These are phyloP conservation scores for Lucinisca nassula DNA, from an alignment of 2,888 invertebrate species.

Conservation along the genomic window DNA sequence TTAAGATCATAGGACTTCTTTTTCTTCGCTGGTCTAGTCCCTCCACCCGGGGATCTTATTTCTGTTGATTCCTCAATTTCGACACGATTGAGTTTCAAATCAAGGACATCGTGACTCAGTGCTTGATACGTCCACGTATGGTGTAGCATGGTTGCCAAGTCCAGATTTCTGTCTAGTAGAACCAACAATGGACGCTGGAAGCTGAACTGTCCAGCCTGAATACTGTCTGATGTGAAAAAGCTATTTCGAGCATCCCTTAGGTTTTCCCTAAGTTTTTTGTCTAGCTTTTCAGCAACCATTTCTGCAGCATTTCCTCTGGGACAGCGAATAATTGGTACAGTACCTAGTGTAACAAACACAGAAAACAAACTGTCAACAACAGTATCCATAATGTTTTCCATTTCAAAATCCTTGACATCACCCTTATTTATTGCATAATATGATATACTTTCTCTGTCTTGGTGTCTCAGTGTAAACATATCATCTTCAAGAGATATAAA, in stretches of 20 bases:
- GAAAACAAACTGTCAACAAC: constrained; percentile 99
- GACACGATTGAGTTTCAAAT: constrained; percentile 96
- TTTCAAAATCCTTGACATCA: constrained; percentile 97
- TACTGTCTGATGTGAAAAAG: constrained; percentile 91
- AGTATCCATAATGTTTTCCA: constrained; percentile 97
- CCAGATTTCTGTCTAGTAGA: constrained; percentile 97
- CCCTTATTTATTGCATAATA: constrained; percentile 98
- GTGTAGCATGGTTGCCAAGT: constrained; percentile 99
- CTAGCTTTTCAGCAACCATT: constrained; percentile 98
- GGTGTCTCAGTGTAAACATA: constrained; percentile 97
- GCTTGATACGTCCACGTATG: constrained; percentile 99
- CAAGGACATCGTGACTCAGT: constrained; percentile 97
- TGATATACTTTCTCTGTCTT: constrained; percentile 96
- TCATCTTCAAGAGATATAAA: constrained; percentile 99
- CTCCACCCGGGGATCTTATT: constrained; percentile 82
- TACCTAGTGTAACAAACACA: constrained; percentile 98
- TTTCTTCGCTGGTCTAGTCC: constrained; percentile 89
- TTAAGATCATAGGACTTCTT: constrained; percentile 97
- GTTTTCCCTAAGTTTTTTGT: constrained; percentile 98
- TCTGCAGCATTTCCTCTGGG: constrained; percentile 99
- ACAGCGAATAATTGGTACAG: constrained; percentile 96
- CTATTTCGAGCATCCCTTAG: constrained; percentile 98
- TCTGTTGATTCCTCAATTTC: constrained; percentile 91
- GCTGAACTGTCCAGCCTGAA: constrained; percentile 91
- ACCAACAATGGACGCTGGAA: constrained; percentile 98